phyloP scores from a whole-genome alignment of 2,113 vertebrate species.

The Strigops habroptila region DNA sequence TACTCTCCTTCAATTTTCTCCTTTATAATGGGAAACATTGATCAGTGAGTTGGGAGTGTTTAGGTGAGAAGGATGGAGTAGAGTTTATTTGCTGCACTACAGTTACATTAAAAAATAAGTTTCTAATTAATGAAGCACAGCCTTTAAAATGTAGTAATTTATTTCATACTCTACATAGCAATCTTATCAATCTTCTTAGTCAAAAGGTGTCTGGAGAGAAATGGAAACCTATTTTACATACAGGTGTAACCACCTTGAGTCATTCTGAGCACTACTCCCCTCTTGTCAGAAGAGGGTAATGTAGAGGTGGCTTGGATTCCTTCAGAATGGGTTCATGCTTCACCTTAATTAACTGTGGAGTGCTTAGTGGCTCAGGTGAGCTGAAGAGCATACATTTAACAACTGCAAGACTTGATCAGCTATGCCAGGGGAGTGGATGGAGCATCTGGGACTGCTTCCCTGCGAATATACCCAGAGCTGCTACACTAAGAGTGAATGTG shows the following conservation, averaged over 20 bases:
- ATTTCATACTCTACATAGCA: background rate
- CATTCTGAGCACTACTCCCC: background rate
- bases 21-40: background rate
- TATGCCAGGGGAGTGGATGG: background rate
- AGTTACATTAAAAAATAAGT: background rate
- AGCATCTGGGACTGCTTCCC: background rate
- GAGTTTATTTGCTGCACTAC: background rate
- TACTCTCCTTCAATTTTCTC: background rate
- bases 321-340: fast-evolving
- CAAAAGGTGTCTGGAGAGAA: background rate
- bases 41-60: background rate
- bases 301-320: background rate
- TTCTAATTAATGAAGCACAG: background rate
- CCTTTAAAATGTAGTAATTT: background rate
- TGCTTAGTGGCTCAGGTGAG: background rate
- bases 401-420: background rate
- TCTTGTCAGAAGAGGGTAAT: background rate
- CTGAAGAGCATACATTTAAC: background rate
- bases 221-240: fast-evolving
- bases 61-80: background rate
- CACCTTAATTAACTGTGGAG: background rate
- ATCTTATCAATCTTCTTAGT: background rate
- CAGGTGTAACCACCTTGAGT: background rate
- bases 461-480: background rate
- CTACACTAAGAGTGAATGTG: background rate